Percentiles rank a stretch among this genome's conserved stretches.
phyloP scores from a whole-genome alignment of 2,888 invertebrate genomes.

The Embidobia sp. region DNA sequence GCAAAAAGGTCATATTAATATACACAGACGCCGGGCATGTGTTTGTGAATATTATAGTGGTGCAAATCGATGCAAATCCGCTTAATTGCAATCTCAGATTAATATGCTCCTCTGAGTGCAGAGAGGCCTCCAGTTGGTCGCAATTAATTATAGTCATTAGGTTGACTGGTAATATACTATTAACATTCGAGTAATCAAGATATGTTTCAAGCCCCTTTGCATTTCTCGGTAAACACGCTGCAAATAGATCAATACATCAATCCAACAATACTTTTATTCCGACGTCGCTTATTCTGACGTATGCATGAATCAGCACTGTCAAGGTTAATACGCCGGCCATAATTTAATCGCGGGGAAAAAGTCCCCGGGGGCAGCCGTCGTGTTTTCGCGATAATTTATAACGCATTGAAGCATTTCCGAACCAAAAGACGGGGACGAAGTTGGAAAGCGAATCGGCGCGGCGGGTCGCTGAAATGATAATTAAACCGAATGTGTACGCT shows the following conservation, averaged over 20 bases:
- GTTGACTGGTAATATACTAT: constrained; percentile 53
- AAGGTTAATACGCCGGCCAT: constrained; percentile 45
- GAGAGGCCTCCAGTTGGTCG: constrained; percentile 50
- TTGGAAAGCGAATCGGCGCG: constrained; percentile 1
- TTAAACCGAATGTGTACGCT: constrained; percentile 26
- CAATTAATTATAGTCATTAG: constrained; percentile 59
- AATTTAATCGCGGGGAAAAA: constrained; percentile 35
- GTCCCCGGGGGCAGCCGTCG: constrained; percentile 11
- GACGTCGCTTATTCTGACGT: constrained; percentile 27
- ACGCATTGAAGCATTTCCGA: constrained; percentile 28
- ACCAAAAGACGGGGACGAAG: neutral
- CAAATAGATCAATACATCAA: constrained; percentile 57
- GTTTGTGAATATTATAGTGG: constrained; percentile 50
- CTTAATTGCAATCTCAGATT: constrained; percentile 58
- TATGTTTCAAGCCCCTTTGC: constrained; percentile 36
- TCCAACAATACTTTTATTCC: constrained; percentile 51
- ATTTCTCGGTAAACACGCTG: constrained; percentile 45
- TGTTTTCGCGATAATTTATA: constrained; percentile 36
- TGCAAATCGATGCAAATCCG: constrained; percentile 54
- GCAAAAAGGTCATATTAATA: constrained; percentile 32
- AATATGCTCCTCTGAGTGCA: constrained; percentile 48
- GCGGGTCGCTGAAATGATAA: constrained; percentile 6
- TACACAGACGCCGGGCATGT: constrained; percentile 13
- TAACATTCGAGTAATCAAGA: constrained; percentile 58
- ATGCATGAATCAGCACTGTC: constrained; percentile 46